phyloP scores from a whole-genome alignment of 2,888 invertebrate genomes.

The Dasysyrphus albostriatus region DNA sequence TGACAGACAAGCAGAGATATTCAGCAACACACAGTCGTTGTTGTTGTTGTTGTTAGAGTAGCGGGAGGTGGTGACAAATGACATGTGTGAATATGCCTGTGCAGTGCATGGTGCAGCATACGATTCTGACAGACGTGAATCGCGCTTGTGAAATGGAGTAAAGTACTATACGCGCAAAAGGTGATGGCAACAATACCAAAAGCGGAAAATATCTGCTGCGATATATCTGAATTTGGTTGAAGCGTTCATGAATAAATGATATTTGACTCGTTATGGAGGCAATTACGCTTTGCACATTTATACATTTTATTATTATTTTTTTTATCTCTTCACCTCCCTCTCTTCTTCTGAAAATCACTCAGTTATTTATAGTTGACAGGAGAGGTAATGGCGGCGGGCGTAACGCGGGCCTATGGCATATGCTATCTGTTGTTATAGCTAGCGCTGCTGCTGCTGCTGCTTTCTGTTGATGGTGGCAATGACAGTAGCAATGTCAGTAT shows the following conservation, averaged over 20 bases:
- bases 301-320: conserved; percentile 32
- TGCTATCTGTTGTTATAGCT: conserved; percentile 15
- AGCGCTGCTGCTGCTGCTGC: conserved; percentile 6
- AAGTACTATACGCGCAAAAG: conserved; percentile 20
- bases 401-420: conserved; percentile 4
- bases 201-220: conserved; percentile 33
- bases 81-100: conserved; percentile 17
- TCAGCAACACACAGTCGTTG: neutral
- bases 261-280: conserved; percentile 69
- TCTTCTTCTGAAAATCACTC: conserved; percentile 55
- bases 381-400: conserved; percentile 25
- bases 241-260: conserved; percentile 72
- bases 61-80: conserved; percentile 54
- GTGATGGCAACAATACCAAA: conserved; percentile 54
- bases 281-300: conserved; percentile 67
- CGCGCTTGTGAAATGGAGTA: conserved; percentile 47
- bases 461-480: conserved; percentile 49
- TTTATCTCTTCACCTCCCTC: conserved; percentile 4
- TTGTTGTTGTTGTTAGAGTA: neutral
- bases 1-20: conserved; percentile 27
- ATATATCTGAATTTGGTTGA: conserved; percentile 67
- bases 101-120: conserved; percentile 31
- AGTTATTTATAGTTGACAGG: conserved; percentile 68
- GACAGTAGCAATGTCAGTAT: conserved; percentile 70
- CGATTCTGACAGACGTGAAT: conserved; percentile 43